Conservation (phyloP, 2,888 invertebrate species). For the Lasius fuliginosus region DNA sequence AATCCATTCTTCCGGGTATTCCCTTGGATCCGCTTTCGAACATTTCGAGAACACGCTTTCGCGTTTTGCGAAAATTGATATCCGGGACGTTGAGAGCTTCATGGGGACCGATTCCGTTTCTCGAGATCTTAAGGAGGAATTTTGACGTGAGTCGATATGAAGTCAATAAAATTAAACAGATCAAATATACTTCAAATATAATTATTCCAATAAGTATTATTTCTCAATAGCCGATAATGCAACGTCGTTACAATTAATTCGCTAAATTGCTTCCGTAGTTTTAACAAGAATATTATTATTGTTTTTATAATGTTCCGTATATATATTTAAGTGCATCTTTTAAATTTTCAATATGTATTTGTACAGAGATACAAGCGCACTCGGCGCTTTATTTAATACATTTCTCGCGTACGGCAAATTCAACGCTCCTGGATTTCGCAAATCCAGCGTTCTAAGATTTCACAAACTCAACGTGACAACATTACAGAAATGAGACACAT, state of each 20-base stretch:
- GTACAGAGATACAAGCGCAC: too few relatives aligned
- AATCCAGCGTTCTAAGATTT: background rate
- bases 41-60: conserved; percentile 32
- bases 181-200: background rate
- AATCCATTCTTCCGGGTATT: conserved; percentile 19
- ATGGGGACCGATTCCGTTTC: background rate
- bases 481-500: conserved; percentile 2
- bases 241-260: background rate
- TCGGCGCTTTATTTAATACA: background rate
- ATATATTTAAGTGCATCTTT: background rate
- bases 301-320: background rate
- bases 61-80: conserved; percentile 36
- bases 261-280: background rate
- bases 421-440: background rate
- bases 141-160: background rate
- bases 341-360: background rate
- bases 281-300: background rate
- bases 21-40: conserved; percentile 13
- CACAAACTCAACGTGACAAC: conserved; percentile 6
- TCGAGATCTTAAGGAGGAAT: background rate
- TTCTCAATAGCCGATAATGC: background rate
- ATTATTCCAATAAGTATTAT: background rate
- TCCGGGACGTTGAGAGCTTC: background rate
- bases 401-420: background rate
- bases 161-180: background rate